Base-by-base conservation (phyloP, 1,140 invertebrate species). In the Ctenoplectra terminalis region DNA sequence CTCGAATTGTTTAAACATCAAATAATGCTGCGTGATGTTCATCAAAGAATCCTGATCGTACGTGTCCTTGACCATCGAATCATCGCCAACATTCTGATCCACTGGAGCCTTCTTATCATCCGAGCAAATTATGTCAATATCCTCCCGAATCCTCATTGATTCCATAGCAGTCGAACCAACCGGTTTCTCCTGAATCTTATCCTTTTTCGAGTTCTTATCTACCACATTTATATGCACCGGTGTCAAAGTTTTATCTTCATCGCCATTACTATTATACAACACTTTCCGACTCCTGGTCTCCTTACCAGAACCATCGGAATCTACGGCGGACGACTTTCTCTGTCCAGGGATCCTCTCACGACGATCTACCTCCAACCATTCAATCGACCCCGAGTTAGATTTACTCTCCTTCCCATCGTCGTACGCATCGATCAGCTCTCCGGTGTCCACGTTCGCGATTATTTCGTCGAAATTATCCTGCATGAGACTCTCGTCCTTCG, bases 11-110 rank as follows among this genome's bases (percentile, higher is more conserved):
- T 88, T 85, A 7, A 90, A 34, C 6, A 50, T 52, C 52, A 75
- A 17, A 50, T 89, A 72, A 40, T 90, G 80, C 29, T 85, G 72
- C 20, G 89, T 90, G 20, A 90, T 66, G 48, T 88, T 64, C 74
- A 90, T 81, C 6, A 90, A 56, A 31, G 79, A 83, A 23, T 89
- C 88, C 5, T 81, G 23, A 1, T 87, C 61, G 37, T 46, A 64
- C 7, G 20, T 37, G 13, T 84, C 58, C 1, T 73, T 76, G 13
- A 29, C 8, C 1, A 46, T 48, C 37, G 31, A 26, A 2, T 64
- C 56, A 3, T n/a, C 26, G 9, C 8, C n/a, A 31, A n/a, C n/a
- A n/a, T n/a, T 31, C 11, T 26, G 0, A 17, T 43, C 23, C 31
- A 17, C n/a, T 15, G 4, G 3, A 8, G 7, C 13, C 40, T 31